A percentile compares a stretch with the other conserved stretches of the same genome.
phyloP scores from a whole-genome alignment of 2,113 vertebrate species.

The Mormyrus lacerda region DNA sequence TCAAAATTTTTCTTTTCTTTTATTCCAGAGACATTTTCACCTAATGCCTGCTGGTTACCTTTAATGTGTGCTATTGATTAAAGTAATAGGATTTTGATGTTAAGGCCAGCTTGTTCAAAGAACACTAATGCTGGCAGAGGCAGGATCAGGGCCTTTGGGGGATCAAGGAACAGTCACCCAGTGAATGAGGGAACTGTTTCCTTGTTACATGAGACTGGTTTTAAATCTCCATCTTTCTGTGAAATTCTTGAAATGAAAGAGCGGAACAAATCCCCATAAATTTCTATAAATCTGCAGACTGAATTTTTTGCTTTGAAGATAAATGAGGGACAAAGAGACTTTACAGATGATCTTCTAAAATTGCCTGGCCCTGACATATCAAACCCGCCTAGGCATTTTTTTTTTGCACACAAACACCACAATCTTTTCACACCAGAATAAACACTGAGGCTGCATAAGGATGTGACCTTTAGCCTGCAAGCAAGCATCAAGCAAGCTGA shows the following conservation, averaged over 20 bases:
- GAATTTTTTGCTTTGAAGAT: conserved; percentile 29
- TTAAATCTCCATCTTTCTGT: conserved; percentile 39
- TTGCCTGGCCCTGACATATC: neutral
- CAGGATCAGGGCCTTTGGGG: conserved; percentile 36
- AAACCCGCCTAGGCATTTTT: neutral
- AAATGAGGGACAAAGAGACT: conserved; percentile 33
- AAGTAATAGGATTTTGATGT: conserved; percentile 50
- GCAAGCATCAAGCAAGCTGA: neutral
- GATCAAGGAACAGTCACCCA: conserved; percentile 38
- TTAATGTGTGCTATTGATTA: conserved; percentile 45
- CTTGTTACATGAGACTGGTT: conserved; percentile 31
- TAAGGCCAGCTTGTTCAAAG: conserved; percentile 47
- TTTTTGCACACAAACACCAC: neutral
- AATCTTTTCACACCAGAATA: neutral
- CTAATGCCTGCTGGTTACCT: conserved; percentile 37
- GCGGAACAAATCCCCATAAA: conserved; percentile 39
- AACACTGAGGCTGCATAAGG: neutral
- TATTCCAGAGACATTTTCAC: neutral
- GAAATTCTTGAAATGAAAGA: conserved; percentile 32
- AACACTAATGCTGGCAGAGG: conserved; percentile 30
- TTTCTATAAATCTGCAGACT: conserved; percentile 41
- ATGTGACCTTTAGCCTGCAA: neutral
- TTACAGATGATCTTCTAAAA: conserved; percentile 22
- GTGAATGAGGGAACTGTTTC: conserved; percentile 30
- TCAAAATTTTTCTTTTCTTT: neutral